These are phyloP conservation scores for Gonioctena quinquepunctata DNA, from an alignment of 1,140 invertebrate genomes.

Conservation along the genomic window DNA sequence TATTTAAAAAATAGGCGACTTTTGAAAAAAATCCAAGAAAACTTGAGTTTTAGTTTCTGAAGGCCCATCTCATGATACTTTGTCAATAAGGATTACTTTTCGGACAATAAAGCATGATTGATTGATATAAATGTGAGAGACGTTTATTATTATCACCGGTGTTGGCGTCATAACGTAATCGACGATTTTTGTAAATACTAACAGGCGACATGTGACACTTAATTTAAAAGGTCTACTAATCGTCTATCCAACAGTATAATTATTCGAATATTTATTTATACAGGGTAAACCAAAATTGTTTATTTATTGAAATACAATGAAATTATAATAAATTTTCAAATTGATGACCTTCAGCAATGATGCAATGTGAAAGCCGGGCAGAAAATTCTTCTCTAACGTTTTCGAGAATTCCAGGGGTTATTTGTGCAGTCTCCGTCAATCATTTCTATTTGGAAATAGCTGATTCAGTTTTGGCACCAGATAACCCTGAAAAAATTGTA, in stretches of 20 bases:
- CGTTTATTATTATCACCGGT: too few relatives aligned
- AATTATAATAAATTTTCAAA: background rate
- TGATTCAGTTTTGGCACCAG: conserved; percentile 14
- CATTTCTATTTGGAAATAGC: conserved; percentile 27
- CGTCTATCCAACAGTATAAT: background rate
- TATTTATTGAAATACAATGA: background rate
- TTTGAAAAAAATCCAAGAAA: too few relatives aligned
- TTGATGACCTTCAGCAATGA: background rate
- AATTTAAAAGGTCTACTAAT: background rate
- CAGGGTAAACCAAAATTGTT: background rate
- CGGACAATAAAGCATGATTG: too few relatives aligned
- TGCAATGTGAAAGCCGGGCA: background rate
- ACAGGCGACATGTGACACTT: background rate
- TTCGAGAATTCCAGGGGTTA: background rate
- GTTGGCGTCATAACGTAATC: background rate
- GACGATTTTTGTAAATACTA: background rate
- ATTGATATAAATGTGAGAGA: too few relatives aligned
- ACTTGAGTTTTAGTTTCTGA: too few relatives aligned
- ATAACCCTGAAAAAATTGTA: background rate
- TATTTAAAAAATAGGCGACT: too few relatives aligned
- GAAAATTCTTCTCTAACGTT: background rate
- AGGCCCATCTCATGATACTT: too few relatives aligned
- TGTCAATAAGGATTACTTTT: too few relatives aligned
- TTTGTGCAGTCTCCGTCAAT: conserved; percentile 9
- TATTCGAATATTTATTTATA: conserved; percentile 1